A percentile compares a stretch with the other conserved stretches of the same genome.
These are phyloP conservation scores for Pseudocheirus occidentalis DNA, from an alignment of 2,797 vertebrate species.

Conservation along the genomic window DNA sequence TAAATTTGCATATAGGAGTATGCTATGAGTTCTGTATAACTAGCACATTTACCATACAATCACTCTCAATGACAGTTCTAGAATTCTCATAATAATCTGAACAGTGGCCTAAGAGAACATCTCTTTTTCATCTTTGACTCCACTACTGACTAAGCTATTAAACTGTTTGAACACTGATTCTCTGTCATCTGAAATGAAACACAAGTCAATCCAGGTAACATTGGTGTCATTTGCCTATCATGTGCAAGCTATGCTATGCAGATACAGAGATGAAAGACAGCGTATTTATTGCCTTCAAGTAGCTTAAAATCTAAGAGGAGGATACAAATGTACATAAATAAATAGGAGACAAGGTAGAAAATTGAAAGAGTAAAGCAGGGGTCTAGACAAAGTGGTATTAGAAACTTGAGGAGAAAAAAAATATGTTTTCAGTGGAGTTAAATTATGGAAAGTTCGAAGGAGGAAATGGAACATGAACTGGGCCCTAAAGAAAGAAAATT, in stretches of 20 bases:
- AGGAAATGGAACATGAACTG: not conserved
- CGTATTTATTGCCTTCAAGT: not conserved
- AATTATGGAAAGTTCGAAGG: not conserved
- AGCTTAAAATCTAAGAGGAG: not conserved
- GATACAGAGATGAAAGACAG: not conserved
- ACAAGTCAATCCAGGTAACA: not conserved
- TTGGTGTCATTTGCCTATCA: not conserved
- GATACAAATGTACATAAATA: not conserved
- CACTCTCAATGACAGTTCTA: not conserved
- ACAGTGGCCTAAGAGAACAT: not conserved
- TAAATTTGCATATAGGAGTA: not conserved
- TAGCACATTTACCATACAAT: not conserved
- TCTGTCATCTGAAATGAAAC: not conserved
- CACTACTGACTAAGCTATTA: not conserved
- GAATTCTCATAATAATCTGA: not conserved
- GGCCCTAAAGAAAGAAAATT: not conserved
- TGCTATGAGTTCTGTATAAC: not conserved
- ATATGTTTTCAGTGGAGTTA: not conserved
- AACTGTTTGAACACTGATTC: not conserved
- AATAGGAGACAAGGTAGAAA: not conserved
- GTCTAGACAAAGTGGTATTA: not conserved
- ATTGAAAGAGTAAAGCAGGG: not conserved
- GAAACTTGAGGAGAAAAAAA: not conserved
- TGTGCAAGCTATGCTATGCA: not conserved
- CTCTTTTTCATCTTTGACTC: not conserved